Conservation (phyloP, 2,113 vertebrate species). For the Aspiorhynchus laticeps region DNA sequence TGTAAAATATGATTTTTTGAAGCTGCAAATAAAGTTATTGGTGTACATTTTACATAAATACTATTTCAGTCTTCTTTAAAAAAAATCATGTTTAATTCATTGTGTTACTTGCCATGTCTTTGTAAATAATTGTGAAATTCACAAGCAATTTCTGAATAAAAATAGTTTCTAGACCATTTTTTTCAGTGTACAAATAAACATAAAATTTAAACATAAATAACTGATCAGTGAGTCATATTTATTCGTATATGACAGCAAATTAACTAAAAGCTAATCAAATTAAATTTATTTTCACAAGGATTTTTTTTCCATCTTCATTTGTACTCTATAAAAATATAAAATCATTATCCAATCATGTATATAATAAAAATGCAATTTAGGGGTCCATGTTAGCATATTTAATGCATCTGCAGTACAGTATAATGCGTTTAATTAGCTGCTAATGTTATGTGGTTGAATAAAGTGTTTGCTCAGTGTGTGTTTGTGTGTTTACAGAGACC, state of each 20-base stretch:
- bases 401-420: neutral
- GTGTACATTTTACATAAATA: no score
- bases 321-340: neutral
- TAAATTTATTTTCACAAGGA: neutral
- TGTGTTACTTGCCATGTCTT: no score
- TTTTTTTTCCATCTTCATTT: neutral
- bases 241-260: neutral
- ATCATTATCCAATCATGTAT: neutral
- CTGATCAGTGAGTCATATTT: neutral
- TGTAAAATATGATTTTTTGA: neutral
- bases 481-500: slow-evolving; percentile 8
- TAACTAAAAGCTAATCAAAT: neutral
- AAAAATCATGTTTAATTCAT: no score
- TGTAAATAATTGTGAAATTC: no score
- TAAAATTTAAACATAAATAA: slow-evolving; percentile 21
- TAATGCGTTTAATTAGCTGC: slow-evolving; percentile 55
- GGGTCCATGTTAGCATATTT: neutral
- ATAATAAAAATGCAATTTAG: slow-evolving; percentile 40
- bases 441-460: slow-evolving; percentile 42
- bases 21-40: no score
- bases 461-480: slow-evolving; percentile 48
- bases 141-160: no score
- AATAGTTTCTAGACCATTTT: no score
- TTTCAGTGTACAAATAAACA: slow-evolving; percentile 33
- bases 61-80: no score